These are phyloP conservation scores for Blera fallax DNA, from an alignment of 2,888 invertebrate genomes.

Conservation along the genomic window DNA sequence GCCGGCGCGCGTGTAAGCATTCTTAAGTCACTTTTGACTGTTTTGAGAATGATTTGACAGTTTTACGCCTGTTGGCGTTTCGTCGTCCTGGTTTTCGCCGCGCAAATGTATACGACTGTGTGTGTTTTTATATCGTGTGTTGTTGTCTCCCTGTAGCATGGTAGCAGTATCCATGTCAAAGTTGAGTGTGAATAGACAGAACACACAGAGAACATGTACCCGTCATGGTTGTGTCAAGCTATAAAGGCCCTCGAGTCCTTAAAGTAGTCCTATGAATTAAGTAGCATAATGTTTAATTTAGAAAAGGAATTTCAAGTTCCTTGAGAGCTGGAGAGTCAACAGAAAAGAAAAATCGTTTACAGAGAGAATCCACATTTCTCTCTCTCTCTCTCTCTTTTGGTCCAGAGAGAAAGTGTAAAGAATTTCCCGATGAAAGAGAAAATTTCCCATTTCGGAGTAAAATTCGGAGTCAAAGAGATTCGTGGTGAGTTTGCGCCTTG, in stretches of 20 bases:
- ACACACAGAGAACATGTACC: conserved; percentile 13
- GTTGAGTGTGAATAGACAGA: conserved; percentile 27
- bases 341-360: background rate
- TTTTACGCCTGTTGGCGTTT: conserved; percentile 55
- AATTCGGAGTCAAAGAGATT: conserved; percentile 63
- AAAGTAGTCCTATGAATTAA: conserved; percentile 53
- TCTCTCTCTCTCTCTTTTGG: background rate
- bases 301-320: conserved; percentile 14
- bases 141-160: background rate
- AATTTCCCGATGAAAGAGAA: conserved; percentile 44
- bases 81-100: conserved; percentile 15
- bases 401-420: background rate
- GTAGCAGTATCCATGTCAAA: conserved; percentile 42
- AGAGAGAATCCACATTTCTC: too few relatives aligned
- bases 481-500: conserved; percentile 61
- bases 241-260: conserved; percentile 38
- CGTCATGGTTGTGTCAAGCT: conserved; percentile 41
- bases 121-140: background rate
- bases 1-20: conserved; percentile 40
- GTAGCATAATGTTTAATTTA: conserved; percentile 48
- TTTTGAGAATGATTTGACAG: conserved; percentile 57
- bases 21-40: conserved; percentile 49
- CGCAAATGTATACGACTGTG: conserved; percentile 3
- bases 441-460: conserved; percentile 70
- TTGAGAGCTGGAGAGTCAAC: background rate